Evolutionary conservation across 1,140 invertebrate genomes (phyloP), one percentile per base, ranked within the genome.

Genomic region (Glossosoma conforme): DNA sequence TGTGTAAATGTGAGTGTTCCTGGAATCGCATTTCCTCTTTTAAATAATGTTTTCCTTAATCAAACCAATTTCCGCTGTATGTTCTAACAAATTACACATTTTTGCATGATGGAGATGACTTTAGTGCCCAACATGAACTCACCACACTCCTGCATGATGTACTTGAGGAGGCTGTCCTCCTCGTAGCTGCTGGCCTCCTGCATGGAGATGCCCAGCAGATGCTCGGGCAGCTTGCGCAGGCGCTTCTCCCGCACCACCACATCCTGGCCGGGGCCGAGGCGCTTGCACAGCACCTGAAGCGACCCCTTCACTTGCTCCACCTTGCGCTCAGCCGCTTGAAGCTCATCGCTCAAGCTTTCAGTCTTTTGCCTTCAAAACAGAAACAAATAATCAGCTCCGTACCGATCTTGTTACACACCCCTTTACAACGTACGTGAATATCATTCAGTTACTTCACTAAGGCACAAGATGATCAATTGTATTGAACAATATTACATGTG

Each of bases 291-390:
- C 67, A 80, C 77, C 47, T 80, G 77, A 38, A 87, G 68, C 18
- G 86, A 86, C 66, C 82, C 80, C 60, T 84, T 82, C 17, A 96
- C 83, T 58, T 87, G 80, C 49, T 97, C 92, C 3, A 95, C 89
- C 69, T 88, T 83, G 58, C 85, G 85, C 60, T 96, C 92, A 21
- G 89, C 88, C 48, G 78, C 82, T 66, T 87, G 83, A 35, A 96
- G 75, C 70, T 95, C 91, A 72, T 93, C 89, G 33, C 86, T 87
- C 9, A 93, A 68, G 2, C 85, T 83, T 69, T 94, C 91, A 41
- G 85, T 87, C 69, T 90, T 92, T 57, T 91, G 90, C 24, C 24
- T n/a, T 28, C 24, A 8, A n/a, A n/a, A n/a, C n/a, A n/a, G n/a
- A n/a, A n/a, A n/a, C n/a, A n/a, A n/a, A n/a, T n/a, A n/a, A n/a